Percentiles rank a stretch among this genome's conserved stretches.
These are phyloP conservation scores for Aurelia sp. DNA, from an alignment of 30 jellyfish, hydroid and myxozoan species.

Conservation along the genomic window DNA sequence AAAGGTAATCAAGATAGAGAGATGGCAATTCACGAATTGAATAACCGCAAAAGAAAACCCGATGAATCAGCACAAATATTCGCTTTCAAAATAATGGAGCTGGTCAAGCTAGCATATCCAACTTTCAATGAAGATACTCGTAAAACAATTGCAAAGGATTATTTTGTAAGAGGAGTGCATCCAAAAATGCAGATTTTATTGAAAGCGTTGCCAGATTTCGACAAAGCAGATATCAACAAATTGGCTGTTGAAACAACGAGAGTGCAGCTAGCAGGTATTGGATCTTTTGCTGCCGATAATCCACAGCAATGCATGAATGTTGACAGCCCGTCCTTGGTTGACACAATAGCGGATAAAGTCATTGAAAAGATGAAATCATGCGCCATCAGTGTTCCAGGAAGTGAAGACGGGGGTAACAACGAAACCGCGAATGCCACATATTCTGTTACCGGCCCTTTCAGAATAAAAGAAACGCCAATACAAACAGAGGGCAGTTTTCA, in stretches of 20 bases:
- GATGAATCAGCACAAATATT: not conserved
- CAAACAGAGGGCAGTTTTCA: no score
- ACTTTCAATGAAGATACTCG: slow-evolving; percentile 13
- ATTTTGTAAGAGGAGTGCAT: not conserved
- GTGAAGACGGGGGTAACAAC: slow-evolving; percentile 30
- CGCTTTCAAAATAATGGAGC: slow-evolving; percentile 5
- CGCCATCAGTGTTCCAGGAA: slow-evolving; percentile 13
- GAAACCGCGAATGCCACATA: not conserved
- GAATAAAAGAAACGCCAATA: no score
- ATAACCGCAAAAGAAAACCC: not conserved
- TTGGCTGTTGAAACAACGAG: slow-evolving; percentile 17
- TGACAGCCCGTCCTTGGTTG: not conserved
- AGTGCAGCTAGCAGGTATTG: slow-evolving; percentile 1
- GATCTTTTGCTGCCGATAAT: not conserved
- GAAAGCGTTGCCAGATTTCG: no score
- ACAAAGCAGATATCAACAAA: no score
- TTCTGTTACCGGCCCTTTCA: no score
- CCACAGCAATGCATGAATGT: not conserved
- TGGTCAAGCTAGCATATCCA: slow-evolving; percentile 26
- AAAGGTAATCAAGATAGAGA: slow-evolving; percentile 41
- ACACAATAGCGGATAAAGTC: slow-evolving; percentile 14
- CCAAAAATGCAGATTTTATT: no score
- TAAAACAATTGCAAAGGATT: slow-evolving; percentile 33
- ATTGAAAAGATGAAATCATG: not conserved
- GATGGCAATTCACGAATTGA: slow-evolving; percentile 15